Conservation (phyloP, 2,888 invertebrate genomes). For the Encarsia formosa region DNA sequence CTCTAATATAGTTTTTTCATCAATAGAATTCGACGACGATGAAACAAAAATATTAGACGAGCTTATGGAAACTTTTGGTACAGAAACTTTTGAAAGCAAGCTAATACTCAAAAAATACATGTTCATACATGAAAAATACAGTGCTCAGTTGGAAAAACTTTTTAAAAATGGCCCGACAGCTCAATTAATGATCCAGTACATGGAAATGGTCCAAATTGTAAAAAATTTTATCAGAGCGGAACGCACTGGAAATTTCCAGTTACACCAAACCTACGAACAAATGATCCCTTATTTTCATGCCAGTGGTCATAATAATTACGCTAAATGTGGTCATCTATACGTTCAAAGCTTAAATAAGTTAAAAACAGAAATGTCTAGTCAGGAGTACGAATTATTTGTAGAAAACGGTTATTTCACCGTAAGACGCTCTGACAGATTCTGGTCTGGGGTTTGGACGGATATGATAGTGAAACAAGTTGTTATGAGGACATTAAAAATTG, state of each 20-base stretch:
- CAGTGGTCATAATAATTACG: constrained; percentile 43
- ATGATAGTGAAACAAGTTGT: constrained; percentile 41
- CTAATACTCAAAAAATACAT: background rate
- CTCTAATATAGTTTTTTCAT: background rate
- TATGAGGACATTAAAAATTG: constrained; percentile 36
- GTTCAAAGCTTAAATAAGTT: constrained; percentile 44
- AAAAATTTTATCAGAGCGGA: constrained; percentile 40
- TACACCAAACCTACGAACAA: constrained; percentile 35
- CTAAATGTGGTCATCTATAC: constrained; percentile 42
- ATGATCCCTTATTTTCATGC: constrained; percentile 45
- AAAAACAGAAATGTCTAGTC: constrained; percentile 19
- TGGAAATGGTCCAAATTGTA: constrained; percentile 35
- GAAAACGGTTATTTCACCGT: constrained; percentile 35
- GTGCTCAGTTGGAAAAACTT: background rate
- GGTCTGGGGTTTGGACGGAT: constrained; percentile 34
- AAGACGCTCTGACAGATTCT: constrained; percentile 33
- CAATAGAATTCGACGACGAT: background rate
- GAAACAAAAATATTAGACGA: background rate
- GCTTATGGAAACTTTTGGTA: background rate
- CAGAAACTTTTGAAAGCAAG: background rate
- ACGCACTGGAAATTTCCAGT: constrained; percentile 35
- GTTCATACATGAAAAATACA: background rate
- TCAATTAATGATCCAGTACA: constrained; percentile 34
- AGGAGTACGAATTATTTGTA: background rate
- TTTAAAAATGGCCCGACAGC: constrained; percentile 26